Percentiles rank a stretch among this genome's conserved stretches.
Conservation (phyloP, 2,113 vertebrate genomes). For the Spilogale gracilis region DNA sequence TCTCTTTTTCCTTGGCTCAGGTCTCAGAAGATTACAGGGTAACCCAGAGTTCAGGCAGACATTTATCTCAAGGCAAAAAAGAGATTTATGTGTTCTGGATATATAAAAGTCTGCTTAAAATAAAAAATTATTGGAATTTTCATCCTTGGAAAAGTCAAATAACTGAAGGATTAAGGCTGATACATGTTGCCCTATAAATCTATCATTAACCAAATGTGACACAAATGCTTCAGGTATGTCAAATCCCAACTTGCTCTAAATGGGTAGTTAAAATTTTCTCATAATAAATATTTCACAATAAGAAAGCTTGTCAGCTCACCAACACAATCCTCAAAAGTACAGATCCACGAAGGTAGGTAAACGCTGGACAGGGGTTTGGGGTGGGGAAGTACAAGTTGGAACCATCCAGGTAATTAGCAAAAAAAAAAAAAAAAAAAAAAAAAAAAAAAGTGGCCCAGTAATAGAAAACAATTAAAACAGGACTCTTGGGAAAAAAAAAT, state of each 20-base stretch:
- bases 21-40: conserved; percentile 71
- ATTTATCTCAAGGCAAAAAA: conserved; percentile 78
- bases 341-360: conserved; percentile 36
- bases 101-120: conserved; percentile 74
- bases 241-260: conserved; percentile 60
- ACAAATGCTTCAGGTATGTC: conserved; percentile 73
- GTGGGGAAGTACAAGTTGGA: neutral
- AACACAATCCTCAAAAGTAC: conserved; percentile 45
- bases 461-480: neutral
- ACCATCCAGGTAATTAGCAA: conserved; percentile 28
- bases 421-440: neutral
- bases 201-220: conserved; percentile 71
- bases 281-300: conserved; percentile 68
- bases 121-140: conserved; percentile 67
- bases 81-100: conserved; percentile 76
- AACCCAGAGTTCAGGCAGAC: conserved; percentile 80
- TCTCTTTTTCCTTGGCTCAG: conserved; percentile 56
- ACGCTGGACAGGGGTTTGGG: neutral
- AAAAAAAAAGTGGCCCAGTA: neutral
- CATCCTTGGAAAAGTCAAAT: conserved; percentile 76
- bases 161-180: conserved; percentile 77
- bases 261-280: conserved; percentile 65
- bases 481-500: neutral
- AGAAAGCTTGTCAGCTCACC: conserved; percentile 50
- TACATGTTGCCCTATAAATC: conserved; percentile 79